These are phyloP conservation scores for Laodelphax striatellus DNA, from an alignment of 1,140 invertebrate species.

Conservation along the genomic window DNA sequence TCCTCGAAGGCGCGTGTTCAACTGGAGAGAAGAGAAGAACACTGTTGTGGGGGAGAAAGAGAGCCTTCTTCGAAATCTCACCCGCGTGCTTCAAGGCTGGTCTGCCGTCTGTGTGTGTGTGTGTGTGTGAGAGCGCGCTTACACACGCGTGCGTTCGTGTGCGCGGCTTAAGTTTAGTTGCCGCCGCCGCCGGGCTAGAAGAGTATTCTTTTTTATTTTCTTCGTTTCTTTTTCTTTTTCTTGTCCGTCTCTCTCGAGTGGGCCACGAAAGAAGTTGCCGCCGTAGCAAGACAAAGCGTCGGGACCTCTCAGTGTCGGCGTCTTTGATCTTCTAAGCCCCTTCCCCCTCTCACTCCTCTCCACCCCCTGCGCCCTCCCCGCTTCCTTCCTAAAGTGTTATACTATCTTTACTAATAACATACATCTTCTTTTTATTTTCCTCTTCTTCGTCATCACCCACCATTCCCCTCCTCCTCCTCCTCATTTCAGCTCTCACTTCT, in stretches of 20 bases:
- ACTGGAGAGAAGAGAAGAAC: too few species aligned
- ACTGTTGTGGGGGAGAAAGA: too few species aligned
- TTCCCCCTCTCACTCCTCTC: background rate
- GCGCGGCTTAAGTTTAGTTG: too few species aligned
- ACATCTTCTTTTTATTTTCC: too few species aligned
- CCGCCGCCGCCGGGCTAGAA: too few species aligned
- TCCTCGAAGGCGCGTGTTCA: too few species aligned
- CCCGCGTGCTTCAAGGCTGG: background rate
- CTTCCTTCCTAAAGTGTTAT: background rate
- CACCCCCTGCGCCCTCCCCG: background rate
- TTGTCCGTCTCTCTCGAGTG: too few species aligned
- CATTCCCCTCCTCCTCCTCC: background rate
- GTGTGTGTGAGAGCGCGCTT: background rate
- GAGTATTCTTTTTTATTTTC: too few species aligned
- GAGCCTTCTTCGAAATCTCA: background rate
- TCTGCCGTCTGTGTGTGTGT: background rate
- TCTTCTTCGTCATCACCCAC: too few species aligned
- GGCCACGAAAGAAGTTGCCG: background rate
- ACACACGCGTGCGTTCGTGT: background rate
- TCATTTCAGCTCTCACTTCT: background rate
- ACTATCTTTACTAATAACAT: too few species aligned
- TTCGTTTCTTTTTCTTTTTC: too few species aligned
- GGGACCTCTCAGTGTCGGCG: background rate
- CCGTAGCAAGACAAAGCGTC: background rate
- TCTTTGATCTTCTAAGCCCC: background rate